Evolutionary conservation across 2,888 invertebrate species (phyloP), one percentile per base, ranked within the genome.

Genomic region (Hirtodrosophila alboralis): DNA sequence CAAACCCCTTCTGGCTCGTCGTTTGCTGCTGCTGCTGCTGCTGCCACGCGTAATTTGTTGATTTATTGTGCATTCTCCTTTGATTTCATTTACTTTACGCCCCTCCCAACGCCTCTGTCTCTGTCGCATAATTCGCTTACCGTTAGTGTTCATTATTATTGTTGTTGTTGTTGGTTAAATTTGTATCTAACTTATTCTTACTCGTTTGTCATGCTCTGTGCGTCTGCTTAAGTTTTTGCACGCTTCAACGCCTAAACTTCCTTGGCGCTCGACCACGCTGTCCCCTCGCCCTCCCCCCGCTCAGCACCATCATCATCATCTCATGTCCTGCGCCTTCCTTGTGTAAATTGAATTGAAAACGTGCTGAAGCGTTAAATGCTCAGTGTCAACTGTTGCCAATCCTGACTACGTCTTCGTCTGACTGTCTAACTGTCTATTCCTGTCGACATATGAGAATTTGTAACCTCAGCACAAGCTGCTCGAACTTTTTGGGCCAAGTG

Each of bases 291-390:
- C 12, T 9, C 30, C 28, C 21, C 16, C 41, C 48, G 5, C 4
- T 6, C 7, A 1, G 18, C n/a, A 5, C 9, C 30, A 5, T 12
- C 31, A 47, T 18, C 10, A 4, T 12, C 9, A 31, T 37, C 28
- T 18, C 31, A n/a, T 28, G 7, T 5, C 51, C 43, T 10, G 53
- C 34, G 27, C 53, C 57, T 54, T 59, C 44, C 57, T 56, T 73
- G 67, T 75, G 84, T 68, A 87, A 87, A 88, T 88, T 88, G 86
- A 88, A 88, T 89, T 88, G 89, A 75, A 88, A 88, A 87, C 87
- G 88, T 90, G 90, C 90, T 89, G 89, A 90, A 87, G 90, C 90
- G 90, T 89, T 90, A 90, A 90, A 89, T 89, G 89, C 89, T 89
- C 84, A 89, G 89, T 89, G 90, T 89, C 90, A 89, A 89, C 90